Percentiles rank a stretch among this genome's conserved stretches.
These are phyloP conservation scores for Peromyscus attwateri DNA, from an alignment of 2,797 vertebrate genomes.

Conservation along the genomic window DNA sequence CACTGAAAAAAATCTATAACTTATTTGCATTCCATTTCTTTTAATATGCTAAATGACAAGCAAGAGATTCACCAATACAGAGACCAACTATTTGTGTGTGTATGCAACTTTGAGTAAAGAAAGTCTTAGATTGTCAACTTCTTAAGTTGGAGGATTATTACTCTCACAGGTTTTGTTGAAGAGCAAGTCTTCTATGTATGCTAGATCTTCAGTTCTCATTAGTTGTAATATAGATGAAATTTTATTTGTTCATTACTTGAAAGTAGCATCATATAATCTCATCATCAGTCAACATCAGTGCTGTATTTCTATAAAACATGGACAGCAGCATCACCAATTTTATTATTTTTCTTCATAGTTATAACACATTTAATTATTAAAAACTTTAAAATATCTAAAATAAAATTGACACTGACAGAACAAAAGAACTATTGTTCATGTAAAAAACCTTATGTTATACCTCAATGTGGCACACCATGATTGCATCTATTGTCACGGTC, in stretches of 20 bases:
- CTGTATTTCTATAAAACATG: not conserved
- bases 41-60: not conserved
- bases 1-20: not conserved
- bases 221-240: not conserved
- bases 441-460: not conserved
- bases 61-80: not conserved
- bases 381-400: not conserved
- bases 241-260: not conserved
- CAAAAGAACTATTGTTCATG: not conserved
- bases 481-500: not conserved
- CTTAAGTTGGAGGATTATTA: not conserved
- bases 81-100: fast-evolving
- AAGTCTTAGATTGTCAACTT: not conserved
- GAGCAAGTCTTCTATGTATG: not conserved
- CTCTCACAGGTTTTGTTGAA: not conserved
- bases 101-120: not conserved
- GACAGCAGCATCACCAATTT: not conserved
- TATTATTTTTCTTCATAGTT: not conserved
- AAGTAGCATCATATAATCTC: not conserved
- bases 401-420: not conserved
- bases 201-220: not conserved
- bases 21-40: not conserved
- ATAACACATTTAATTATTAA: constrained; percentile 7
- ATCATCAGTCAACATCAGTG: not conserved
- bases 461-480: not conserved